Evolutionary conservation across 2,888 invertebrate genomes (phyloP), one percentile per base, ranked within the genome.

Genomic region (Anodontia alba): DNA sequence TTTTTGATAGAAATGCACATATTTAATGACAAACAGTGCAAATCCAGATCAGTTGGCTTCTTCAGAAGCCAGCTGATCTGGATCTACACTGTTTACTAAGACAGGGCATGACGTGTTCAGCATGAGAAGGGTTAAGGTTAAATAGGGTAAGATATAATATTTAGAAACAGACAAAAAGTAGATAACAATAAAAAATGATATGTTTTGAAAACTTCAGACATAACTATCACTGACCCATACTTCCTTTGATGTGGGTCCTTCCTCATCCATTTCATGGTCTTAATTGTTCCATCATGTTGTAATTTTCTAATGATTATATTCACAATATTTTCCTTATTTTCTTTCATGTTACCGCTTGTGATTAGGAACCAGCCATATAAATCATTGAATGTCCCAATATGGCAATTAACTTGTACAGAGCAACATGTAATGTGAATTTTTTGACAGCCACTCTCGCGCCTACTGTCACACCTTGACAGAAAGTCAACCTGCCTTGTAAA

Each of bases 331-430:
- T 26, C 23, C 57, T 26, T 57, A 17, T 57, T 29, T 20, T 29
- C 57, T 57, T 57, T 57, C 57, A 57, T 17, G 57, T 57, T 57
- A 20, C 57, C 57, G 57, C 57, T 10, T 26, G 57, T 57, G 29
- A 57, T 57, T 8, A 57, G 23, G 57, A 26, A 29, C 29, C 20
- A 10, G 57, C 17, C 2, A 26, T 10, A 57, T 57, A 57, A 57
- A 57, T 57, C 57, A 57, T 26, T 57, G 20, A 57, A 57, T 57
- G 57, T 57, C 57, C 29, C 29, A 57, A 49, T 23, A 57, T 8
- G 29, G 29, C 29, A 7, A 57, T 57, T 57, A 57, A 57, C 26
- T 57, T 57, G 57, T 57, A 26, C 3, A 57, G 23, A 29, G 57
- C 17, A 57, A 57, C 57, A 57, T 23, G 57, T 57, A 29, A 57